Evolutionary conservation across 1,140 invertebrate genomes (phyloP).

Genomic region (Trachelipus rathkii): DNA sequence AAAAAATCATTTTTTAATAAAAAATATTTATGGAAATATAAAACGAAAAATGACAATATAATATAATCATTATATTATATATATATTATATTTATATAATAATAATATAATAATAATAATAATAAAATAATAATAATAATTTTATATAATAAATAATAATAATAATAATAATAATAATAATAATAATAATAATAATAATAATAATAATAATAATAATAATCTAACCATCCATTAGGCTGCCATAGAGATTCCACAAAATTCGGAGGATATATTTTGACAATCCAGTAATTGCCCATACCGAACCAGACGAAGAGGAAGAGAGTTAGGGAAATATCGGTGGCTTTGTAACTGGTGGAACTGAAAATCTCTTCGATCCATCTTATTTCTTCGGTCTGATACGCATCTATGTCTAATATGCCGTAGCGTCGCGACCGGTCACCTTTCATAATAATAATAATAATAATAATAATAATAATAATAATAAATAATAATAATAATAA

Average conservation of each 20-base stretch:
- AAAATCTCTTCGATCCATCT: slow-evolving; percentile 45
- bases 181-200: not conserved
- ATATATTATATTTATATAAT: too few relatives aligned
- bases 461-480: too few relatives aligned
- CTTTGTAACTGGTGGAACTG: slow-evolving; percentile 49
- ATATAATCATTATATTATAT: too few relatives aligned
- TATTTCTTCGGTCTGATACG: too few relatives aligned
- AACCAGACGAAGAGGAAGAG: slow-evolving; percentile 72
- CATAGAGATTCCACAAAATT: slow-evolving; percentile 63
- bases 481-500: too few relatives aligned
- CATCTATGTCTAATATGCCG: too few relatives aligned
- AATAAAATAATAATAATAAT: not conserved
- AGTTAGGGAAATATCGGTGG: slow-evolving; percentile 59
- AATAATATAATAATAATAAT: not conserved
- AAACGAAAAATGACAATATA: too few relatives aligned
- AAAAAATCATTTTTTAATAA: too few relatives aligned
- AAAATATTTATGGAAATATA: too few relatives aligned
- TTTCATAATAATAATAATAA: too few relatives aligned
- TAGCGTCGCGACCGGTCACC: too few relatives aligned
- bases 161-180: slow-evolving; percentile 2
- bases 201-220: not conserved
- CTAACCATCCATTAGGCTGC: slow-evolving; percentile 68
- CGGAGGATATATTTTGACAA: slow-evolving; percentile 69
- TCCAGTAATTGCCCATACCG: slow-evolving; percentile 71
- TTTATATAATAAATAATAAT: not conserved